Evolutionary conservation across 2,113 vertebrate species (phyloP), one percentile per base, ranked within the genome.

Genomic region (Pantherophis guttatus): DNA sequence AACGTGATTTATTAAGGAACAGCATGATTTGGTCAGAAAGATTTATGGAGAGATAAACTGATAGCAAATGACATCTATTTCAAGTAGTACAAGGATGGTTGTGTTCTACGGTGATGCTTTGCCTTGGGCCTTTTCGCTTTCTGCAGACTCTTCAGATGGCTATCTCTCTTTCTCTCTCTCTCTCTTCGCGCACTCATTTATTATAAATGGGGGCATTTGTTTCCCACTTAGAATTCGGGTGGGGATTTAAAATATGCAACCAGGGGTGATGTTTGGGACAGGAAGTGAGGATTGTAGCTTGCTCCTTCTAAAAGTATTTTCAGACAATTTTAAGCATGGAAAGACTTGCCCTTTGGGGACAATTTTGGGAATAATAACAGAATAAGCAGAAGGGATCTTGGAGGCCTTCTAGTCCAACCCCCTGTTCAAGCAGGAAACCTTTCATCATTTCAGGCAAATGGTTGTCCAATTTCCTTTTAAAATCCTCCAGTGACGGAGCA

Each of bases 41-140:
- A 89, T 94, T 96, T 96, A 86, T 91, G 96, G 87, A 87, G 92
- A 95, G 94, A 90, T 75, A 92, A 59, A 92, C 91, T 93, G 48
- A 93, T 93, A 93, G 92, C 92, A 90, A 90, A 93, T 93, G 92
- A 44, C 91, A 93, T 92, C 21, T 93, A 96, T 95, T 75, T 88
- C 93, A 92, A 94, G 53, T 55, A 58, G 88, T 94, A 75, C 90
- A 94, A 90, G 91, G 81, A 52, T 57, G 92, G 9, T 91, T 94
- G 52, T 95, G 94, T 94, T 90, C 57, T 92, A 7, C 65, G 65
- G 54, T n/a, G 62, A 52, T 88, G n/a, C 88, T 94, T 93, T 88
- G 93, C 90, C 58, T 2, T 53, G 95, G 93, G 90, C 90, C 90
- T 91, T 95, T 93, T 94, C n/a, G 91, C 89, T 92, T 81, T 92